Evolutionary conservation across 2,888 invertebrate genomes (phyloP).

Genomic region (Limnephilus lunatus): DNA sequence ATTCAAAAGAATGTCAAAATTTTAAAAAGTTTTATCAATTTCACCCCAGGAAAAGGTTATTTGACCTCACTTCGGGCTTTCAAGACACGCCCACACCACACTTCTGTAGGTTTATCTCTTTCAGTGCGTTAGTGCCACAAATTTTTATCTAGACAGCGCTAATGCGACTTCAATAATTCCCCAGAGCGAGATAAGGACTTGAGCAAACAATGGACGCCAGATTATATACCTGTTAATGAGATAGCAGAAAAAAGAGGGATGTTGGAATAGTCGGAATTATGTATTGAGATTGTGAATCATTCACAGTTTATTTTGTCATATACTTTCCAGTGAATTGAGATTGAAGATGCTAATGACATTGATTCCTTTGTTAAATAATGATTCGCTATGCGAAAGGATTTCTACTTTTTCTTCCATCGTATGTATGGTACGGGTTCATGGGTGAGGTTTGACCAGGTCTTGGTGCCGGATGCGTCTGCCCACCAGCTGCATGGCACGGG

Average conservation of each 20-base stretch:
- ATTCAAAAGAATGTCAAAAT: too few species aligned
- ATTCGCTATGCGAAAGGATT: not conserved
- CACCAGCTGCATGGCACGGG: too few species aligned
- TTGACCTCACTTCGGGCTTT: not conserved
- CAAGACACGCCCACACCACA: not conserved
- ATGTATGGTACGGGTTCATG: too few species aligned
- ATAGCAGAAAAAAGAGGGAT: not conserved
- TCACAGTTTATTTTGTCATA: not conserved
- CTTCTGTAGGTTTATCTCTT: not conserved
- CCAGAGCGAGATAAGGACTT: not conserved
- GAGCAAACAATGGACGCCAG: not conserved
- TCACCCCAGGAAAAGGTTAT: not conserved
- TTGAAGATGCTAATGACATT: not conserved
- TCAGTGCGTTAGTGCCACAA: not conserved
- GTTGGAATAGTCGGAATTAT: not conserved
- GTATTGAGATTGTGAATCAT: not conserved
- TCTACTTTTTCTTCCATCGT: too few species aligned
- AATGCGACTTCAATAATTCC: slow-evolving; percentile 2
- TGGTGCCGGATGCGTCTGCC: too few species aligned
- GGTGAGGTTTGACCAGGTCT: too few species aligned
- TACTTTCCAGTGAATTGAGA: not conserved
- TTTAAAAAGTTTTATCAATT: not conserved
- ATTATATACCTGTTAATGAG: not conserved
- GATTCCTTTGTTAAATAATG: not conserved
- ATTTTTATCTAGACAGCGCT: slow-evolving; percentile 2